Base-by-base conservation (phyloP, 1,140 invertebrate species). In the Akabosia matsudoensis region DNA sequence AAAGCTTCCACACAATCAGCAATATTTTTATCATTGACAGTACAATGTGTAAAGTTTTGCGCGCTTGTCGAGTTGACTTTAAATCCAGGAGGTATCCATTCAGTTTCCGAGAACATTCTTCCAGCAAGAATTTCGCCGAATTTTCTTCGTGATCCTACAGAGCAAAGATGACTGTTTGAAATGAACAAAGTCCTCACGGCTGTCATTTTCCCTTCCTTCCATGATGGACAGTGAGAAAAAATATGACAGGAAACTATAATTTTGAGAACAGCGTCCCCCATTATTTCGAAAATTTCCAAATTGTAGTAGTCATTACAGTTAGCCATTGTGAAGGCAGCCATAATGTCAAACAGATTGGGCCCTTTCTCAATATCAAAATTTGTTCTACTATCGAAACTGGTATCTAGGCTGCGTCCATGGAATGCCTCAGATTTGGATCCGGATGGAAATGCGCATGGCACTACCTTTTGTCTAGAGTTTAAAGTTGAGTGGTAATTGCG, bases 191-290 rank as follows among this genome's bases (percentile, higher is more conserved):
- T 74, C 74, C 78, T 33, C 28, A 78, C n/a, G 10, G 24, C 0
- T 14, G 78, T 79, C 76, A 79, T 28, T 3, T 54, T 13, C 0
- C 80, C 80, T 71, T 81, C 80, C 18, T 70, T 33, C 4, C 18
- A 34, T 0, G 33, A 31, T 0, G 76, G 75, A 52, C 76, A 81
- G 22, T 70, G 28, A 14, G 18, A 33, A 52, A 67, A 81, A 0
- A 81, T 22, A 26, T 73, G 67, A 0, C 34, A 45, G 0, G 80
- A 74, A 0, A 75, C 75, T 22, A 31, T 16, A 26, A 67, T 74
- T 67, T 81, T 81, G 1, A 81, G 64, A 34, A 81, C 72, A 18
- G 78, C 77, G 73, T 81, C 80, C 7, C 80, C 80, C 3, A 81
- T 81, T 1, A 76, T 34, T 72, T 81, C 80, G 18, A 81, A 30